Evolutionary conservation across 2,797 vertebrate species (phyloP).

Genomic region (Falco novaeseelandiae): DNA sequence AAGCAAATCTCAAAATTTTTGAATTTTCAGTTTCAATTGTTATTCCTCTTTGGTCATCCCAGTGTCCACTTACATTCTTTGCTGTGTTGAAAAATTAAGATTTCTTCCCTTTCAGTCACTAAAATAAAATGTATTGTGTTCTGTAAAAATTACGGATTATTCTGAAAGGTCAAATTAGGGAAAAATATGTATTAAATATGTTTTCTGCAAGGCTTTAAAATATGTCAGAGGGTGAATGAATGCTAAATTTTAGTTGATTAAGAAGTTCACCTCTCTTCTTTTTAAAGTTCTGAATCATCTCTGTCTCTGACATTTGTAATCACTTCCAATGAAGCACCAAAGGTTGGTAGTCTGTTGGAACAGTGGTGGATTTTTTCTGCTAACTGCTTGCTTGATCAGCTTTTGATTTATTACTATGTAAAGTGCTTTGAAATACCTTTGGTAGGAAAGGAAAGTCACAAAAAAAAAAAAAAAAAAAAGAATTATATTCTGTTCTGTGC

Average conservation of each 20-base stretch:
- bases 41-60: not conserved
- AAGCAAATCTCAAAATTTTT: not conserved
- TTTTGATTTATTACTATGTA: not conserved
- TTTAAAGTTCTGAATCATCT: not conserved
- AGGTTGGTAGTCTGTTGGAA: accelerated
- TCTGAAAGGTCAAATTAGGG: not conserved
- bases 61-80: not conserved
- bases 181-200: not conserved
- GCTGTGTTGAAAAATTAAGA: not conserved
- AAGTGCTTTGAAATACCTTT: not conserved
- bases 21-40: too few species aligned
- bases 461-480: not conserved
- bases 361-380: not conserved
- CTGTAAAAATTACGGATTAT: not conserved
- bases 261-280: not conserved
- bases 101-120: not conserved
- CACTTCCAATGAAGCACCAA: not conserved
- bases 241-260: not conserved
- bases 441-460: not conserved
- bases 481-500: not conserved
- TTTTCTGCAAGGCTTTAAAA: not conserved
- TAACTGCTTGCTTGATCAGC: not conserved
- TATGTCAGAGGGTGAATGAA: not conserved
- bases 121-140: not conserved
- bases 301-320: not conserved